These are phyloP conservation scores for Ladona fulva DNA, from an alignment of 1,140 invertebrate genomes.

Conservation along the genomic window DNA sequence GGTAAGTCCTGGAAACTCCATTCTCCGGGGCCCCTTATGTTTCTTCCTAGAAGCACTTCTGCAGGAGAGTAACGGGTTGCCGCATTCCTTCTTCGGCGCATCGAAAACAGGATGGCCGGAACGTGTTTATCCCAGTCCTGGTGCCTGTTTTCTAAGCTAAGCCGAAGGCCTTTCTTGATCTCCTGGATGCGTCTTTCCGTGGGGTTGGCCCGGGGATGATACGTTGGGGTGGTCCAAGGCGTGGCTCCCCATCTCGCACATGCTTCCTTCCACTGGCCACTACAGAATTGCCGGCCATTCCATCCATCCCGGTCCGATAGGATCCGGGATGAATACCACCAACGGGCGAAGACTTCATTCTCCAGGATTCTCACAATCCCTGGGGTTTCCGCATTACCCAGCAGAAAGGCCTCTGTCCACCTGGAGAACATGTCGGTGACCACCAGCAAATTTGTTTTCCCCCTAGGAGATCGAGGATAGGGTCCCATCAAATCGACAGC, in stretches of 20 bases:
- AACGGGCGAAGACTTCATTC: conserved; percentile 26
- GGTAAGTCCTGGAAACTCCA: not conserved
- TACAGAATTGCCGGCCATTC: too few species aligned
- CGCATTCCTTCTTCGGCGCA: conserved; percentile 21
- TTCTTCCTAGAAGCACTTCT: conserved; percentile 19
- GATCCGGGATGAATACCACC: conserved; percentile 28
- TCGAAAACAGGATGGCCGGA: conserved; percentile 23
- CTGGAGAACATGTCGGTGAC: conserved; percentile 25
- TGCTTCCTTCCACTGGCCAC: too few species aligned
- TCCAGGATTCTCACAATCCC: conserved; percentile 22
- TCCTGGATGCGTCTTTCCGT: too few species aligned
- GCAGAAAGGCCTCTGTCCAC: conserved; percentile 25
- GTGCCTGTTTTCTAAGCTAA: too few species aligned
- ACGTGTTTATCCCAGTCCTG: conserved; percentile 17
- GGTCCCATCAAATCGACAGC: conserved; percentile 25
- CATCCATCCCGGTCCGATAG: too few species aligned
- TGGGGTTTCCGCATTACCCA: conserved; percentile 16
- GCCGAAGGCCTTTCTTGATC: too few species aligned
- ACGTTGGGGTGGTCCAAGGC: too few species aligned
- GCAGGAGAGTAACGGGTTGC: conserved; percentile 23
- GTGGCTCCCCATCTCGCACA: too few species aligned
- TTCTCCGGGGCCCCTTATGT: conserved; percentile 1
- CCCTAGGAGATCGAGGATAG: conserved; percentile 22
- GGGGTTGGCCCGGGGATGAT: too few species aligned
- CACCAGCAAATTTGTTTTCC: conserved; percentile 23